Evolutionary conservation across 1,140 invertebrate genomes (phyloP).

Genomic region (Melanaphis sacchari): DNA sequence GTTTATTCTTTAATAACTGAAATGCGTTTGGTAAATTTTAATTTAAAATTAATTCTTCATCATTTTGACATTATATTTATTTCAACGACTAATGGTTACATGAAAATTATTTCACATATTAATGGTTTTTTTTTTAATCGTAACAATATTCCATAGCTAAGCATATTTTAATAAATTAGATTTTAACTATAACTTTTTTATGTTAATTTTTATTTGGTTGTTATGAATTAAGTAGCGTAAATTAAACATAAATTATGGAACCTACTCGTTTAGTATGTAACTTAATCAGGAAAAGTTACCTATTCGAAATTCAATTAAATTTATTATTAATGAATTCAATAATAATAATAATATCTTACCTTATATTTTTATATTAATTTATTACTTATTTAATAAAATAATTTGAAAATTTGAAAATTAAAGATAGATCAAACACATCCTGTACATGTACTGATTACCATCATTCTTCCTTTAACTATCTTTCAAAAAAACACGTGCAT

Average conservation of each 20-base stretch:
- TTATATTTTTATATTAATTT: background rate
- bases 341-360: background rate
- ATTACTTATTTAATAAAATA: background rate
- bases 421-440: background rate
- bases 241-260: background rate
- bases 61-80: too few relatives aligned
- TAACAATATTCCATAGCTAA: background rate
- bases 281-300: too few relatives aligned
- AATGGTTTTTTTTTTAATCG: background rate
- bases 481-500: background rate
- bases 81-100: too few relatives aligned
- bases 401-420: background rate
- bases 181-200: background rate
- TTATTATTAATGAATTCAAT: background rate
- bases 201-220: background rate
- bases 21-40: too few relatives aligned
- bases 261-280: background rate
- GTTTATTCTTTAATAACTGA: too few relatives aligned
- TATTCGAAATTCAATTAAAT: background rate
- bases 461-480: background rate
- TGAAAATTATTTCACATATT: background rate
- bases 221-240: background rate
- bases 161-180: background rate
- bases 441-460: background rate
- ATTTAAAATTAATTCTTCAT: too few relatives aligned